Evolutionary conservation across 2,113 vertebrate genomes (phyloP), one percentile per base, ranked within the genome.

Genomic region (Serilophus lunatus): DNA sequence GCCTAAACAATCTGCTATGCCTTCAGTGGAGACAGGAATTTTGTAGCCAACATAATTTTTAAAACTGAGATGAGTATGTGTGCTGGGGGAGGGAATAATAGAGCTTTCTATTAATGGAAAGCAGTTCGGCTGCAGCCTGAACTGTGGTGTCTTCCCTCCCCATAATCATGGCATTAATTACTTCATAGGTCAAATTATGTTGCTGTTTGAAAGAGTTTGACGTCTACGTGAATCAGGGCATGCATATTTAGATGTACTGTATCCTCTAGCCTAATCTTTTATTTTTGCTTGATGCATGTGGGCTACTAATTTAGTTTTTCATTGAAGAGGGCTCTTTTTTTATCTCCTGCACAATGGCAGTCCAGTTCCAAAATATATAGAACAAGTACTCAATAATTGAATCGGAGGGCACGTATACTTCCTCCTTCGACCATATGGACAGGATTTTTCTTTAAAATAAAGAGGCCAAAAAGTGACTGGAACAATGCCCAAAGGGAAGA

Each of bases 401-500:
- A 88, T 94, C n/a, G 65, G 78, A 71, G 77, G 76, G 65, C 87
- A 90, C 79, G n/a, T 88, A 56, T 63, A 60, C 75, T 68, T 96
- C 57, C 66, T 93, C 56, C 92, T 90, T 61, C 25, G 6, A 38
- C 92, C 80, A 90, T 91, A 82, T 20, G 86, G 80, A 68, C 42
- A 64, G 59, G 92, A 92, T 82, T 80, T 76, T 88, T 88, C 81
- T 92, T 93, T 88, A 94, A 96, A 97, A 96, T 87, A 95, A 92
- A 95, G 95, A 93, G 96, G 93, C 72, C 79, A 91, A 95, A 96
- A 95, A 91, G 70, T 91, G 86, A 92, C 86, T 95, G 92, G 83
- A 92, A 93, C 76, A 93, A 95, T 86, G 86, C 80, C 96, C 92
- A 95, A 93, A 97, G 82, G 91, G 94, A 88, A 94, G 90, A 96